Conservation (phyloP, 2,888 invertebrate species). For the Halocaridina rubra region DNA sequence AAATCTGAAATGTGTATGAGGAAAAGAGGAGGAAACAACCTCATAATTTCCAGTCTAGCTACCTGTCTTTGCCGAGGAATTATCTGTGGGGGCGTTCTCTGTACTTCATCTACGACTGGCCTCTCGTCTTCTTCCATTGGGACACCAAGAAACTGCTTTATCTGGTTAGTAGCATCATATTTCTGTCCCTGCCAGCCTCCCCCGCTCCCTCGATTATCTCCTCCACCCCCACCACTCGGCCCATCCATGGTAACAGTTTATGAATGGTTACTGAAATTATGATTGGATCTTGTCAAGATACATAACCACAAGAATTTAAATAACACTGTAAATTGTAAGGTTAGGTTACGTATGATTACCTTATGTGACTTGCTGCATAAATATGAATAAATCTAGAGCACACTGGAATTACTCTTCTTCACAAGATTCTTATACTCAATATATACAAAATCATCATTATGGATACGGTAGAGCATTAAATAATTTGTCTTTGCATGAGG, state of each 20-base stretch:
- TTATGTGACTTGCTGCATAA: no score
- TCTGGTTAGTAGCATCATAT: conserved; percentile 51
- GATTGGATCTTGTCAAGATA: no score
- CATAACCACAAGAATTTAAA: no score
- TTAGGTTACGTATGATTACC: no score
- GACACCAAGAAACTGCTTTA: conserved; percentile 39
- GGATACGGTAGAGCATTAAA: no score
- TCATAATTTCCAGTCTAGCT: no score
- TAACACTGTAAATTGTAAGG: no score
- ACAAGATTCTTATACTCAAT: no score
- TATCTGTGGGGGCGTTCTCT: conserved; percentile 7
- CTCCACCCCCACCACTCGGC: conserved; percentile 31
- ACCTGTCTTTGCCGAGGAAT: conserved; percentile 28
- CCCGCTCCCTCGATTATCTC: background rate
- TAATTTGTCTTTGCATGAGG: no score
- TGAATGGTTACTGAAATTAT: conserved; percentile 25
- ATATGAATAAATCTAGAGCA: no score
- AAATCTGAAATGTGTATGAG: background rate
- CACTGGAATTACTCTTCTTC: no score
- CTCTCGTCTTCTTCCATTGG: conserved; percentile 32
- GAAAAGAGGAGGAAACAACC: background rate
- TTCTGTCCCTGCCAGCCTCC: conserved; percentile 30
- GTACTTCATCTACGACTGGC: background rate
- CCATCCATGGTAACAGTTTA: conserved; percentile 38
- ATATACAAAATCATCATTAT: no score